Base-by-base conservation (phyloP, 2,888 invertebrate genomes). In the Gasteruption jaculator region DNA sequence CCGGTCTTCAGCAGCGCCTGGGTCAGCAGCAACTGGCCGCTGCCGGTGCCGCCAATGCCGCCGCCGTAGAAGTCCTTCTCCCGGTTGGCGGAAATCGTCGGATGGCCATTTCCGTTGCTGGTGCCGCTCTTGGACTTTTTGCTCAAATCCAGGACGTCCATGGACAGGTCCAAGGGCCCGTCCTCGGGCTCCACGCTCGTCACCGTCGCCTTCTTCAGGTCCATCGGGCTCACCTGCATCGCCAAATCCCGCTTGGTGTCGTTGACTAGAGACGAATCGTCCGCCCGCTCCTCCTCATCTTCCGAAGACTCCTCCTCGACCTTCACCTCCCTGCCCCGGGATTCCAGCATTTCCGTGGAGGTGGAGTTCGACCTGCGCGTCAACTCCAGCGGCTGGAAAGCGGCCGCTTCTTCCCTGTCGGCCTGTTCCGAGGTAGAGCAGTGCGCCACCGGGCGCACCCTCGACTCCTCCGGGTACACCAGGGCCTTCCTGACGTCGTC, bases 71-170 rank as follows among this genome's bases (percentile, higher is more conserved):
- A 36, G 14, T 53, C 54, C 10, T 49, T 34, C 25, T 29, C 46
- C 22, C 73, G 72, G 15, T 67, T 69, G 22, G 20, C 39, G 33
- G 65, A 53, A 38, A 74, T 73, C 2, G 56, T 56, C 41, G 71
- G 72, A 36, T n/a, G n/a, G n/a, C n/a, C n/a, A n/a, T n/a, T 55
- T 1, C 59, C 57, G n/a, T 57, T 6, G 45, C 33, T 1, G 43
- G 14, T 21, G 53, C 55, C 5, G 52, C 52, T 49, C 25, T 55
- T 56, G 5, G 65, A 57, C 71, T 89, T 90, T 63, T 86, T 87
- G 64, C 89, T 89, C 48, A 91, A 77, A 72, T 91, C 91, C 31
- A 91, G 74, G 4, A 85, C 89, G 66, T 87, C 85, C 71, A 84
- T 85, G 40, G 83, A 83, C 18, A 87, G 74, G 68, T 89, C 87